Percentiles rank a stretch among this genome's conserved stretches.
phyloP scores from a whole-genome alignment of 1,140 invertebrate species.

The Zaprionus inermis region DNA sequence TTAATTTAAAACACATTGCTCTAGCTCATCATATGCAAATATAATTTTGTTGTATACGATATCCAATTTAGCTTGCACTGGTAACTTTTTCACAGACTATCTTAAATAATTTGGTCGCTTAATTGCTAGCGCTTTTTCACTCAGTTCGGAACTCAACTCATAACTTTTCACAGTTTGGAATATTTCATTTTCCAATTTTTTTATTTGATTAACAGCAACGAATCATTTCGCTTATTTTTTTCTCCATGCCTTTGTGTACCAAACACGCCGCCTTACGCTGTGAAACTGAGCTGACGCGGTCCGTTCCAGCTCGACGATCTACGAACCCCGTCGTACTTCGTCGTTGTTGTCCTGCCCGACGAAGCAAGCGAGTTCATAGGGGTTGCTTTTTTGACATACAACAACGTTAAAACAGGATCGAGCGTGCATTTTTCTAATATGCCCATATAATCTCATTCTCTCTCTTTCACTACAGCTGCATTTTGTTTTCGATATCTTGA shows the following conservation, averaged over 20 bases:
- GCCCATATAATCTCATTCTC: not conserved
- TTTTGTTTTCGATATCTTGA: constrained; percentile 49
- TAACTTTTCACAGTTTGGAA: not conserved
- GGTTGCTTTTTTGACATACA: constrained; percentile 58
- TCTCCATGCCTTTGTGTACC: constrained; percentile 44
- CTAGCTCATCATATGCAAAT: too few species aligned
- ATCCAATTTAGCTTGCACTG: too few species aligned
- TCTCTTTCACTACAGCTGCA: not conserved
- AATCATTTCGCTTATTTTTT: constrained; percentile 33
- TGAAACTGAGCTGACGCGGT: constrained; percentile 68
- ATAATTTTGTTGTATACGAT: too few species aligned
- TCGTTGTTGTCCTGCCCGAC: constrained; percentile 59
- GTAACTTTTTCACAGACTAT: too few species aligned
- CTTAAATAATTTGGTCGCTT: too few species aligned
- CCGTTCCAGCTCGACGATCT: constrained; percentile 78
- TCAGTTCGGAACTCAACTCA: too few species aligned
- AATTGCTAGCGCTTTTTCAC: too few species aligned
- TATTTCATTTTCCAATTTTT: constrained; percentile 58
- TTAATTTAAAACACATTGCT: too few species aligned
- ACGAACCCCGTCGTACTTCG: constrained; percentile 30
- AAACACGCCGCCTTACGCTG: constrained; percentile 69
- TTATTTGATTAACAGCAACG: constrained; percentile 5
- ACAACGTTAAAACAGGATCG: constrained; percentile 56
- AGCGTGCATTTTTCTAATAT: constrained; percentile 3
- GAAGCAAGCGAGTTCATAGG: constrained; percentile 61